Conservation (phyloP, 1,140 invertebrate species). For the Brachionus manjavacas region DNA sequence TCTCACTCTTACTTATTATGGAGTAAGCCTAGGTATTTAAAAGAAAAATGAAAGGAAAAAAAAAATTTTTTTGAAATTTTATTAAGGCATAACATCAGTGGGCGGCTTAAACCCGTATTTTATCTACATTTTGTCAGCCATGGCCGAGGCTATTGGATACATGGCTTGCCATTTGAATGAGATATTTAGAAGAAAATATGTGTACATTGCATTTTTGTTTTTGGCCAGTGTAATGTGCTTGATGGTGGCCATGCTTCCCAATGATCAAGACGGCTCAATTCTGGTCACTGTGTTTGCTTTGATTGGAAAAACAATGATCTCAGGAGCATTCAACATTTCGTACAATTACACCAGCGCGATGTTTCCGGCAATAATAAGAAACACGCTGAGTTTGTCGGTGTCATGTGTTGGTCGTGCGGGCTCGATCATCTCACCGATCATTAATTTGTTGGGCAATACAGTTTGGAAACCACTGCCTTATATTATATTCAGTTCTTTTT, state of each 20-base stretch:
- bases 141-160: background rate
- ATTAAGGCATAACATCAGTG: background rate
- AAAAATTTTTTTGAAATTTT: background rate
- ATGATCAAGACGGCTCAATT: background rate
- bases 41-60: background rate
- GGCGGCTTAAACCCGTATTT: background rate
- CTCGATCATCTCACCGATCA: constrained; percentile 9
- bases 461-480: constrained; percentile 2
- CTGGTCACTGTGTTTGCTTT: constrained; percentile 1
- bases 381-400: background rate
- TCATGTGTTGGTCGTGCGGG: background rate
- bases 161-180: constrained; percentile 10
- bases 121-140: background rate
- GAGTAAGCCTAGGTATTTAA: constrained; percentile 13
- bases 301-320: constrained; percentile 19
- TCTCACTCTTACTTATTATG: background rate
- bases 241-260: background rate
- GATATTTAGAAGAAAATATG: constrained; percentile 19
- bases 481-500: background rate
- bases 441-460: background rate
- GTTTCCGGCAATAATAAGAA: constrained; percentile 1
- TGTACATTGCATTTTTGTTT: background rate
- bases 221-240: background rate
- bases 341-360: background rate
- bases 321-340: background rate